These are phyloP conservation scores for Bucorvus abyssinicus DNA, from an alignment of 2,797 vertebrate genomes.

Conservation along the genomic window DNA sequence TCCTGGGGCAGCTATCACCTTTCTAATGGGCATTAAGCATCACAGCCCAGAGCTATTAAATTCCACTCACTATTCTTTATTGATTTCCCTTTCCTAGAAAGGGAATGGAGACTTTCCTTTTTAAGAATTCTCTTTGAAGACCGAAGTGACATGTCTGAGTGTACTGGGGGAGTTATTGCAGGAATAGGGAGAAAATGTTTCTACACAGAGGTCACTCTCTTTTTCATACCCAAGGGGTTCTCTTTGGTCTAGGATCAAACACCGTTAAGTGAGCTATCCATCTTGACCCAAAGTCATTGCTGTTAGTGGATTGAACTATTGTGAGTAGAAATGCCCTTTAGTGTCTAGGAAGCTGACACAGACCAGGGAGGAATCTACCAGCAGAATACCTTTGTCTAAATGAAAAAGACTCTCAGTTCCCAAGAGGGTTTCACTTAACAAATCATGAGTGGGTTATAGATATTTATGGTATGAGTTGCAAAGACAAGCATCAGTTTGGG, in stretches of 20 bases:
- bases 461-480: not conserved
- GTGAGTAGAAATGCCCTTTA: not conserved
- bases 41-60: not conserved
- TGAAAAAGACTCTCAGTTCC: not conserved
- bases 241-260: not conserved
- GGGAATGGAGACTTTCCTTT: not conserved
- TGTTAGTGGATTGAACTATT: not conserved
- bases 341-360: not conserved
- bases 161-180: not conserved
- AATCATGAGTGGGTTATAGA: not conserved
- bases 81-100: not conserved
- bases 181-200: not conserved
- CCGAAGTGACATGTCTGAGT: not conserved
- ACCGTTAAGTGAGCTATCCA: not conserved
- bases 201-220: not conserved
- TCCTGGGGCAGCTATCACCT: not conserved
- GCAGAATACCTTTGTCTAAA: not conserved
- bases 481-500: not conserved
- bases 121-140: not conserved
- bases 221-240: not conserved
- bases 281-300: not conserved
- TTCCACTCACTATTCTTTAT: not conserved
- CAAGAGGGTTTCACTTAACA: not conserved
- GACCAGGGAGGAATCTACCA: not conserved
- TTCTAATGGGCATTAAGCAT: not conserved